Evolutionary conservation across 2,113 vertebrate genomes (phyloP).

Genomic region (Mellivora capensis): DNA sequence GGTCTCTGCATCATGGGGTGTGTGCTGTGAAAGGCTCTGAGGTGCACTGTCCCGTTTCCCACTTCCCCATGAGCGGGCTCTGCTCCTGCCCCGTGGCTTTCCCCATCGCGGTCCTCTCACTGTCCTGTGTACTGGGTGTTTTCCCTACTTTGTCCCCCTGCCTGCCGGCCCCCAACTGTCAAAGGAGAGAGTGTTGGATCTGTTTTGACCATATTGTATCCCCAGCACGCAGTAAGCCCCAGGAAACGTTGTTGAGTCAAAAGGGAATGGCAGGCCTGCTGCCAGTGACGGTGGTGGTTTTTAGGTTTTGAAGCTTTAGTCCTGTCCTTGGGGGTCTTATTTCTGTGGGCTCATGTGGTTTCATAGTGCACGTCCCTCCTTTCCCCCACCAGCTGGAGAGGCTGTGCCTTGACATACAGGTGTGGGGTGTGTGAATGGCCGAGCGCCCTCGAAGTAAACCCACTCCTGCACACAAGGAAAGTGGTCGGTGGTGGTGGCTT

Average conservation of each 20-base stretch:
- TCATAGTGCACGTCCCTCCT: background rate
- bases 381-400: background rate
- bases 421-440: background rate
- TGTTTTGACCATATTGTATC: background rate
- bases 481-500: background rate
- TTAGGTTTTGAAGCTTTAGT: background rate
- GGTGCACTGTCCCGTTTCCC: background rate
- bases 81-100: background rate
- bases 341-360: background rate
- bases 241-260: background rate
- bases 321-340: background rate
- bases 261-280: accelerated
- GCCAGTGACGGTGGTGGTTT: background rate
- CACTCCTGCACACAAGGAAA: too few relatives aligned
- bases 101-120: background rate
- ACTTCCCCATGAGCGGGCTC: accelerated
- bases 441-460: accelerated
- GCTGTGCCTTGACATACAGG: background rate
- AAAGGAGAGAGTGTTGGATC: background rate
- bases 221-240: background rate
- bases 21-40: background rate
- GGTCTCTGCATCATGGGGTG: background rate
- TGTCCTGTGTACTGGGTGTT: too few relatives aligned
- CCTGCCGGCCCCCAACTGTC: accelerated
- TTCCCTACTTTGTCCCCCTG: accelerated